A percentile compares a stretch with the other conserved stretches of the same genome.
Conservation (phyloP, 2,113 vertebrate species). For the Halichoeres trimaculatus region DNA sequence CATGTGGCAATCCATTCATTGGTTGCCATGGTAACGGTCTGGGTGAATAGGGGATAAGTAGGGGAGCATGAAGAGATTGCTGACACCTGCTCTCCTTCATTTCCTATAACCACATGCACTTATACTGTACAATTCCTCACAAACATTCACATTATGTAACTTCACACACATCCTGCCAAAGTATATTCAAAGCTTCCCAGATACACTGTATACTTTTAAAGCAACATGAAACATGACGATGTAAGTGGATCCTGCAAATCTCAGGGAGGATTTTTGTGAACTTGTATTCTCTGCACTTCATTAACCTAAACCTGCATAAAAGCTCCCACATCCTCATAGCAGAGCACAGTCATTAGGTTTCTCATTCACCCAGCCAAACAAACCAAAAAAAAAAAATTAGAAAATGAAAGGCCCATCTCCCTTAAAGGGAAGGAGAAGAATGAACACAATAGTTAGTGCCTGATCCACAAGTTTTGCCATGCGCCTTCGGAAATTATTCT, state of each 20-base stretch:
- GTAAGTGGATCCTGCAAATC: not conserved
- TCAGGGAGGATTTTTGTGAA: not conserved
- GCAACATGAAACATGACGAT: not conserved
- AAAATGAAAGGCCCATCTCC: too few relatives aligned
- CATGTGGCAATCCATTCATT: slow-evolving; percentile 78
- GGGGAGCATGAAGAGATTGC: slow-evolving; percentile 76
- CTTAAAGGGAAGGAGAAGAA: not conserved
- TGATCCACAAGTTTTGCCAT: not conserved
- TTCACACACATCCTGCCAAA: not conserved
- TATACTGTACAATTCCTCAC: slow-evolving; percentile 37
- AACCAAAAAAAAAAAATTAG: not conserved
- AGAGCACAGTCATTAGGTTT: not conserved
- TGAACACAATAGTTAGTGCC: not conserved
- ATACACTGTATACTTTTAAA: not conserved
- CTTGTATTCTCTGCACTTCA: not conserved
- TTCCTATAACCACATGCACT: slow-evolving; percentile 49
- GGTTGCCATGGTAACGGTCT: slow-evolving; percentile 81
- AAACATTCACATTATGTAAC: slow-evolving; percentile 46
- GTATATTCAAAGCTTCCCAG: slow-evolving; percentile 1
- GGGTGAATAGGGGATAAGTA: slow-evolving; percentile 81
- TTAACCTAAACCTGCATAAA: not conserved
- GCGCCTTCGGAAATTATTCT: not conserved
- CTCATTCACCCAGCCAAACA: not conserved
- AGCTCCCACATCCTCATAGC: not conserved
- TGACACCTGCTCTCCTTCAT: slow-evolving; percentile 81